Evolutionary conservation across 2,888 invertebrate species (phyloP), one percentile per base, ranked within the genome.

Genomic region (Dilophus febrilis): DNA sequence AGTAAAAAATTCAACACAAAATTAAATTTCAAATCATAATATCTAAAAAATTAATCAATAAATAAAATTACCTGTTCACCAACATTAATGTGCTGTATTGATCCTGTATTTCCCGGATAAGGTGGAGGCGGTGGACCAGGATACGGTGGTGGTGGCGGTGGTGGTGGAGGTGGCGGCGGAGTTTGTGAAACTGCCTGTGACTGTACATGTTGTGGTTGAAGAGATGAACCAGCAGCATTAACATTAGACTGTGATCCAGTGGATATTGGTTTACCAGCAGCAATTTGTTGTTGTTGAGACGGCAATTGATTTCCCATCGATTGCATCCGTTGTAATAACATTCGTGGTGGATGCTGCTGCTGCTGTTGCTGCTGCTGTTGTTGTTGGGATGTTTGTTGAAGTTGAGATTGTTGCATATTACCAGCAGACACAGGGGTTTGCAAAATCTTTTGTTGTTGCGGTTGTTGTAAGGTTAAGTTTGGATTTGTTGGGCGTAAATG

Each of bases 131-230:
- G 74, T 6, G 77, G 77, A 36, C 77, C 77, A 17, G 76, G 74
- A 59, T 75, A 72, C 42, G 79, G 76, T 26, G 82, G 82, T 40
- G 80, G 81, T 3, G 80, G 80, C 22, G 77, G 75, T 10, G 76
- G 71, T 1, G 67, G 66, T 19, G 61, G 58, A 5, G 56, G 57
- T 22, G 62, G 52, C 3, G 69, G 62, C 13, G 13, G 50, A 64
- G 22, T 6, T 1, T 67, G 66, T 18, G 62, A 58, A 6, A 56
- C 57, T 26, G 62, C 52, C 3, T 69, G 62, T 14, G 13, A 50
- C 64, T 59, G 16, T 58, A 57, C 34, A 35, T 22, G n/a, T n/a
- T n/a, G 33, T 33, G 32, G 27, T 38, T 47, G 34, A 44, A 46
- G n/a, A n/a, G 29, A 17, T 31, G 26, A n/a, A 26, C 32, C 16